Evolutionary conservation across 2,888 invertebrate genomes (phyloP).

Genomic region (Apodemia duryi): DNA sequence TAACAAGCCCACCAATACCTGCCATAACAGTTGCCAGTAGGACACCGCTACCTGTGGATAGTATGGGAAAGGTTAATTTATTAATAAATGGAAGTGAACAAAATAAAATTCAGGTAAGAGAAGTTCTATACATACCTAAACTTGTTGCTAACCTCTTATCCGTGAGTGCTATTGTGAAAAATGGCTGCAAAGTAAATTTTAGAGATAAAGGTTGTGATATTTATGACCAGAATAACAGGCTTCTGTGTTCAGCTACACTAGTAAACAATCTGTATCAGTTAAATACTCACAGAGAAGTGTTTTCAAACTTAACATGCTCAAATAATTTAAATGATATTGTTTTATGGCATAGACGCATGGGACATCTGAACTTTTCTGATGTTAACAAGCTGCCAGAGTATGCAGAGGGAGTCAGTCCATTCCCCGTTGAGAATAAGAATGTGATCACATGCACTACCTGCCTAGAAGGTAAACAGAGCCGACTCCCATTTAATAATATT

Average conservation of each 20-base stretch:
- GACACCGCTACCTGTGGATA: conserved; percentile 28
- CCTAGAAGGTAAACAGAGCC: conserved; percentile 28
- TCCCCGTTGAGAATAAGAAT: not conserved
- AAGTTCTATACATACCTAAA: conserved; percentile 6
- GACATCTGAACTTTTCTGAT: not conserved
- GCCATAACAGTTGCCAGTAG: conserved; percentile 27
- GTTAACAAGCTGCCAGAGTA: not conserved
- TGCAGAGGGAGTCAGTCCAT: not conserved
- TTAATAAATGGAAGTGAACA: conserved; percentile 20
- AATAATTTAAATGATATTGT: not conserved
- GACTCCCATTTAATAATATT: conserved; percentile 27
- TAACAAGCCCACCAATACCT: conserved; percentile 19
- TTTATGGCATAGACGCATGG: conserved; percentile 2
- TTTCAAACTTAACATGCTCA: not conserved
- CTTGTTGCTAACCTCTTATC: not conserved
- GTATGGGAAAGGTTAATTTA: conserved; percentile 30
- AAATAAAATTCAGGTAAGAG: conserved; percentile 40
- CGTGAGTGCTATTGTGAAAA: conserved; percentile 23
- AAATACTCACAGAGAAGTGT: not conserved
- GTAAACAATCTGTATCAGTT: not conserved
- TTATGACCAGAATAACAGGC: conserved; percentile 5
- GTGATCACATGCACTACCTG: not conserved
- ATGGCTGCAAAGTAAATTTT: conserved; percentile 23
- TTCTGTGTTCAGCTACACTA: not conserved
- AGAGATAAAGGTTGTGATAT: conserved; percentile 15